Evolutionary conservation across 1,140 invertebrate genomes (phyloP).

Genomic region (Liolophura sinensis): DNA sequence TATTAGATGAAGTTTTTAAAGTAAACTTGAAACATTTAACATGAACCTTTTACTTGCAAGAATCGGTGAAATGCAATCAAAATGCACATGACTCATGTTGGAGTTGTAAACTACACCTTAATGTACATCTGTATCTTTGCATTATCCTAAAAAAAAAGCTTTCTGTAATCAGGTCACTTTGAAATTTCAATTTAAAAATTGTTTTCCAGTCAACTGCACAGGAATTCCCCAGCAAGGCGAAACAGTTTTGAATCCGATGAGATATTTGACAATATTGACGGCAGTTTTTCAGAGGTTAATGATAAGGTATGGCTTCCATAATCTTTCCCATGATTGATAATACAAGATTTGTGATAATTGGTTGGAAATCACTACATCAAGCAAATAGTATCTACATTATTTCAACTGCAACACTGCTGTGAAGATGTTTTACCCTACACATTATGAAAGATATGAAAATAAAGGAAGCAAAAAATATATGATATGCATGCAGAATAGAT

Average conservation of each 20-base stretch:
- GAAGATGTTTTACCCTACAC: neutral
- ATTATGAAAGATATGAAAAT: neutral
- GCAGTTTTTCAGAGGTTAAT: conserved; percentile 47
- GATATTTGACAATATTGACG: conserved; percentile 53
- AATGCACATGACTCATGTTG: too few relatives aligned
- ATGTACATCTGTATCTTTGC: too few relatives aligned
- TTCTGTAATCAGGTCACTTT: too few relatives aligned
- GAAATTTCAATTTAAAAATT: neutral
- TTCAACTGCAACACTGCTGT: neutral
- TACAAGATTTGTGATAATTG: neutral
- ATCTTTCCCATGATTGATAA: neutral
- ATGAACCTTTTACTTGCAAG: too few relatives aligned
- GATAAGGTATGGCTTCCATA: conserved; percentile 34
- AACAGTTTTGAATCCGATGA: conserved; percentile 37
- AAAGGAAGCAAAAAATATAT: too few relatives aligned
- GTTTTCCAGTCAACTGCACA: conserved; percentile 40
- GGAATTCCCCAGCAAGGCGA: conserved; percentile 22
- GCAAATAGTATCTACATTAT: neutral
- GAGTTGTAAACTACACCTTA: too few relatives aligned
- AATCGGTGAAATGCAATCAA: too few relatives aligned
- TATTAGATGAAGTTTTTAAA: too few relatives aligned
- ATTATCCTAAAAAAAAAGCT: too few relatives aligned
- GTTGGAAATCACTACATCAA: neutral
- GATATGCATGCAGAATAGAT: too few relatives aligned
- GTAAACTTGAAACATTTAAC: too few relatives aligned